A percentile compares a stretch with the other conserved stretches of the same genome.
phyloP scores from a whole-genome alignment of 2,888 invertebrate species.

The Sminthurides aquaticus region DNA sequence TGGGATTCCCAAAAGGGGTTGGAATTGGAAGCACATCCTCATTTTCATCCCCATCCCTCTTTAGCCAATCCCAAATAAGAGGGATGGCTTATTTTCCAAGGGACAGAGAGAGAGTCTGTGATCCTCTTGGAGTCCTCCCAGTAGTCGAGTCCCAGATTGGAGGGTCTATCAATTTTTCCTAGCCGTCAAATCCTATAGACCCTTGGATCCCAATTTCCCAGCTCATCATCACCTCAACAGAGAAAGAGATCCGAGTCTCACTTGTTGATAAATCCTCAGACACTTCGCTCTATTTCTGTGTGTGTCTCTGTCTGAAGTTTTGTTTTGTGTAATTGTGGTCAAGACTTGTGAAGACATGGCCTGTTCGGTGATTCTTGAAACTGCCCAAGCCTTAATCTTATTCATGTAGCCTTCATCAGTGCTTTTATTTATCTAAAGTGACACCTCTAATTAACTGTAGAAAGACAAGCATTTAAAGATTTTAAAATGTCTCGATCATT shows the following conservation, averaged over 20 bases:
- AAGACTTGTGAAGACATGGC: background rate
- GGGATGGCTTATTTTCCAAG: slow-evolving; percentile 24
- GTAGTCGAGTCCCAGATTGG: background rate
- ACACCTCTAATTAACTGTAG: background rate
- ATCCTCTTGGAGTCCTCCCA: background rate
- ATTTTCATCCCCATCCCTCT: slow-evolving; percentile 16
- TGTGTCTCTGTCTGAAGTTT: background rate
- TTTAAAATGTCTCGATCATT: slow-evolving; percentile 30
- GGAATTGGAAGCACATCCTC: slow-evolving; percentile 22
- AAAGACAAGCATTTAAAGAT: no score
- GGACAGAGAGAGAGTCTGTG: background rate
- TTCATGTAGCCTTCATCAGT: background rate
- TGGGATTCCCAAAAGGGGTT: slow-evolving; percentile 28
- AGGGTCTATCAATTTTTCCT: background rate
- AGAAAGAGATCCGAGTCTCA: background rate
- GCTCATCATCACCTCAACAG: background rate
- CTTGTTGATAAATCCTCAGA: background rate
- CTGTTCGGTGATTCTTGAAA: background rate
- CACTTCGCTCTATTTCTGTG: background rate
- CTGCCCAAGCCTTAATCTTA: background rate
- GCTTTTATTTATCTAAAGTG: background rate
- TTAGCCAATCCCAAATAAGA: slow-evolving; percentile 29
- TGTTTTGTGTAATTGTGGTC: no score
- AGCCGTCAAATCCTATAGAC: background rate
- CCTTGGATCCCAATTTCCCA: background rate